Conservation (phyloP, 2,797 vertebrate genomes). For the Platalea minor region DNA sequence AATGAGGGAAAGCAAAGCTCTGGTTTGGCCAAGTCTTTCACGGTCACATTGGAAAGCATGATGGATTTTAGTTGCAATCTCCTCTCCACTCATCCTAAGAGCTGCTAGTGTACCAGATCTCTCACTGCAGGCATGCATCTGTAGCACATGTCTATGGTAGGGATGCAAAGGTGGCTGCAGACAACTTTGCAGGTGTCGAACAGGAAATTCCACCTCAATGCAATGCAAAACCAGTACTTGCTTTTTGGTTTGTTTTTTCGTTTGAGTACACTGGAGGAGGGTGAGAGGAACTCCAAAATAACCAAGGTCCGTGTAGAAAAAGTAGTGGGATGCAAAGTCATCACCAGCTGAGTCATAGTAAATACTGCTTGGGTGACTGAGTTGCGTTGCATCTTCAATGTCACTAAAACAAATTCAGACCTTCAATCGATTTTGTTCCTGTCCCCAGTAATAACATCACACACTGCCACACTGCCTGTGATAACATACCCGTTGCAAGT, state of each 20-base stretch:
- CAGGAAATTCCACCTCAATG: not conserved
- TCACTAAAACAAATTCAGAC: not conserved
- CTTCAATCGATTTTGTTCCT: not conserved
- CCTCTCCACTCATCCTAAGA: not conserved
- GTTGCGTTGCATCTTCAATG: not conserved
- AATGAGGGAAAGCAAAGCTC: not conserved
- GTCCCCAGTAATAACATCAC: not conserved
- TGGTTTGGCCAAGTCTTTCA: not conserved
- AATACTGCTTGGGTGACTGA: not conserved
- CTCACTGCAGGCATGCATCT: not conserved
- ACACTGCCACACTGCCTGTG: not conserved
- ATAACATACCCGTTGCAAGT: not conserved
- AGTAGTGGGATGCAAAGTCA: not conserved
- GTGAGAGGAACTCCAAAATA: not conserved
- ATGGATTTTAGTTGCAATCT: not conserved
- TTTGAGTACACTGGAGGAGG: not conserved
- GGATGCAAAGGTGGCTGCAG: not conserved
- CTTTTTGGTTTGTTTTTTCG: not conserved
- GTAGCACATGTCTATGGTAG: fast-evolving
- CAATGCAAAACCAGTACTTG: not conserved
- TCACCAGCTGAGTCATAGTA: not conserved
- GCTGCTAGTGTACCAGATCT: not conserved
- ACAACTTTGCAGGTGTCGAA: not conserved
- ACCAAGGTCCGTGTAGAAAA: not conserved
- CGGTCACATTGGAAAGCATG: not conserved